Base-by-base conservation (phyloP, 2,888 invertebrate genomes). In the Tinea semifulvella region DNA sequence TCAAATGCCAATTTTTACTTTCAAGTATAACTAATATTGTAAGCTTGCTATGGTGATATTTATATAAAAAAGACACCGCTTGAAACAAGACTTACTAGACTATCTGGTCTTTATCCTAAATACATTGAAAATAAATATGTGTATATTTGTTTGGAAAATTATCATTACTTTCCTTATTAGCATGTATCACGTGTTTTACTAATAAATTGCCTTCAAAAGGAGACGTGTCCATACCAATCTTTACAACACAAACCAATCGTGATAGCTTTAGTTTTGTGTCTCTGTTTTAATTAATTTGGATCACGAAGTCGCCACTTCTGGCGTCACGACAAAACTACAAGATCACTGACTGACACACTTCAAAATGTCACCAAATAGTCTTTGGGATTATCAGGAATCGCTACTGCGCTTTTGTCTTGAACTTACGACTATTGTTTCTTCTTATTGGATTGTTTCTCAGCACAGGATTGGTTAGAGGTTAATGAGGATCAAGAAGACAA, bases 271-370 rank as follows among this genome's bases (percentile, higher is more conserved):
- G 71, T 73, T 74, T 75, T 72, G 75, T 71, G 72, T 75, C 68
- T 76, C 65, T 60, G 73, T 72, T 77, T 79, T 80, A 80, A 80
- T 80, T 80, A 80, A 80, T 80, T 79, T 79, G 74, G 75, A 72
- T 76, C 80, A 80, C 80, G 80, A 80, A 68, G 67, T 75, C 73
- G 70, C 79, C 79, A 79, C 80, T 76, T 76, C 60, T 65, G 65
- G 64, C 64, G 70, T 77, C 80, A 80, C 79, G 79, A 79, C 71
- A 62, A 70, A 61, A 63, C 56, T 60, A 60, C 68, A 60, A 58
- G 63, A 55, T 56, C 53, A 52, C 63, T 68, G 75, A 77, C 61
- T 80, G 80, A 80, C 80, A 80, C 59, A 77, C 75, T 77, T 79
- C 76, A 76, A 73, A 79, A 80, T 77, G 79, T 73, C 79, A 76